Base-by-base conservation (phyloP, 2,797 vertebrate species). In the Phoxinus dragarum region DNA sequence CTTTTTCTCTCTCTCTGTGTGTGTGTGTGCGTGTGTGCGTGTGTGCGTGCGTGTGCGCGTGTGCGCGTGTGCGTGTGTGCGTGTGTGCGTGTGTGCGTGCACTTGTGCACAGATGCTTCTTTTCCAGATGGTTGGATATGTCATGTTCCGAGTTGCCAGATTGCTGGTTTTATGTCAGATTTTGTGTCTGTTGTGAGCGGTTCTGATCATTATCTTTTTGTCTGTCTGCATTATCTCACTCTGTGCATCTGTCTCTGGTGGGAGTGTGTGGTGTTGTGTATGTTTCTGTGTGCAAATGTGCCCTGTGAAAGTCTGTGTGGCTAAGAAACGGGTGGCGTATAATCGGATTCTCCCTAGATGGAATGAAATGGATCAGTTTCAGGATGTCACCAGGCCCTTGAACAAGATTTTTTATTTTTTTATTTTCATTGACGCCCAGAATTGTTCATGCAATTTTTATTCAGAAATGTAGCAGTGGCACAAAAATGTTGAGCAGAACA, bases 131-230 rank as follows among this genome's bases (percentile, higher is more conserved):
- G 88, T 73, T 83, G 76, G 78, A 76, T 67, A 38, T 77, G 81
- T 89, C 81, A 47, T 67, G 31, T 83, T 31, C 52, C 54, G 80
- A 71, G 80, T 89, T 85, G 76, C 68, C 69, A 87, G 86, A 87
- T 87, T 87, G 84, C 82, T 81, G 86, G 76, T 77, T 82, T 87
- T 76, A 79, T 71, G 84, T 85, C 86, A 77, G 80, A 77, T 87
- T 80, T 87, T 69, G 54, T 64, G 75, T 27, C 56, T 86, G 85
- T 82, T 85, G 54, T 74, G 81, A 87, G 66, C 6, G 64, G 36
- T 85, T 73, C 76, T 56, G 54, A 85, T 89, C 86, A 84, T 89
- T 89, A 87, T 89, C 88, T 78, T 84, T 82, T 77, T 87, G 89
- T 90, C 80, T 69, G 83, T 86, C 76, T 81, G 84, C 56, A 81